Conservation (phyloP, 2,797 vertebrate genomes). For the Netta rufina region DNA sequence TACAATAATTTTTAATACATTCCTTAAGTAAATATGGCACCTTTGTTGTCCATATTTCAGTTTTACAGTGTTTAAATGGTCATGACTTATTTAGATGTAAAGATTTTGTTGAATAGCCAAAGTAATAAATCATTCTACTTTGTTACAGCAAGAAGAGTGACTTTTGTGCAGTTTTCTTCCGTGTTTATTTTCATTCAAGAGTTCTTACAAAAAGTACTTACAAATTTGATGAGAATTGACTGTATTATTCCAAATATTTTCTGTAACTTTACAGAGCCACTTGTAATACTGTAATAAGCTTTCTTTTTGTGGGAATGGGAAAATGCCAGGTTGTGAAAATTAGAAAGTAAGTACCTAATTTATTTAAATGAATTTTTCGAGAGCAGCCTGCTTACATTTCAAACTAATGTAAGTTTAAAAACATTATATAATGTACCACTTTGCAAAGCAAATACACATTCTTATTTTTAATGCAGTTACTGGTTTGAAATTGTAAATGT, state of each 20-base stretch:
- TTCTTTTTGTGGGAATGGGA: background rate
- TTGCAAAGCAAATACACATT: background rate
- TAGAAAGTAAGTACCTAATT: background rate
- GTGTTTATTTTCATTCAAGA: background rate
- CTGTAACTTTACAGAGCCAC: background rate
- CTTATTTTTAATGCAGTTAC: background rate
- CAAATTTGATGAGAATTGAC: background rate
- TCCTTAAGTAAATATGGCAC: background rate
- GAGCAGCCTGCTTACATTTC: background rate
- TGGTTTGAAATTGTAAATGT: background rate
- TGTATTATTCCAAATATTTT: background rate
- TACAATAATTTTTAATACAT: background rate
- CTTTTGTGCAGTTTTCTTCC: background rate
- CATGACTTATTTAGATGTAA: background rate
- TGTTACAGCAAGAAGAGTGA: background rate
- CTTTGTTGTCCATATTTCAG: background rate
- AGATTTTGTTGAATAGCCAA: background rate
- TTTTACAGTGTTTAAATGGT: background rate
- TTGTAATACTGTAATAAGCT: background rate
- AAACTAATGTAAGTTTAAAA: background rate
- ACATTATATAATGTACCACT: background rate
- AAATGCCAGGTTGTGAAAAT: background rate
- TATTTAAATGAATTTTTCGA: background rate
- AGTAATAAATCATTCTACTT: background rate
- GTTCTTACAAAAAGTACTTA: background rate